Base-by-base conservation (phyloP, 30 jellyfish, hydroid and myxozoan species). In the Turritopsis dohrnii region DNA sequence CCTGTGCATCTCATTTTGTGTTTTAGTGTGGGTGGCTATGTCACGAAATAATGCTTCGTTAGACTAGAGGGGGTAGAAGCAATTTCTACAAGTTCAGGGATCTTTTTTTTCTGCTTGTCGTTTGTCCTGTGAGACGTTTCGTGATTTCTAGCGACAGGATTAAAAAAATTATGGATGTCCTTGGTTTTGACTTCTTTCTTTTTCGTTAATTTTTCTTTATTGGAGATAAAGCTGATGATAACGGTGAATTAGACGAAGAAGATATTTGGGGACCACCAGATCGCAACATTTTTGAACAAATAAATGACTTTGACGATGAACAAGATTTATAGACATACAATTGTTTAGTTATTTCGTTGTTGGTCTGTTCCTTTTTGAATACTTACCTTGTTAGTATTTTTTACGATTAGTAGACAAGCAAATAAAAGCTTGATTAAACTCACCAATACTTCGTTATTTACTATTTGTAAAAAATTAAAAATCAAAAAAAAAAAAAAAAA, bases 61-160 rank as follows among this genome's bases (percentile, higher is more conserved):
- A n/a, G n/a, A n/a, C n/a, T n/a, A n/a, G n/a, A n/a, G n/a, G n/a
- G n/a, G n/a, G n/a, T n/a, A n/a, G n/a, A 54, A 54, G 18, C 72
- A 54, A 54, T 54, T 54, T 54, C 72, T 54, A 54, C 72, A 54
- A 54, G 72, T 54, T 54, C 72, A 54, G 72, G 72, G 72, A 54
- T 54, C 72, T 54, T 54, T 54, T 54, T 54, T 54, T 54, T 54
- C n/a, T 54, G 72, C n/a, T n/a, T n/a, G n/a, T n/a, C n/a, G n/a
- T n/a, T n/a, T n/a, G n/a, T n/a, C n/a, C n/a, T n/a, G n/a, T n/a
- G n/a, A n/a, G n/a, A n/a, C n/a, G n/a, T n/a, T n/a, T n/a, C n/a
- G n/a, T n/a, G n/a, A n/a, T n/a, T n/a, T n/a, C n/a, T n/a, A n/a
- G n/a, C n/a, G n/a, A n/a, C n/a, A n/a, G n/a, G n/a, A n/a, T n/a